phyloP scores from a whole-genome alignment of 2,888 invertebrate genomes.

The Idaea dimidiata region DNA sequence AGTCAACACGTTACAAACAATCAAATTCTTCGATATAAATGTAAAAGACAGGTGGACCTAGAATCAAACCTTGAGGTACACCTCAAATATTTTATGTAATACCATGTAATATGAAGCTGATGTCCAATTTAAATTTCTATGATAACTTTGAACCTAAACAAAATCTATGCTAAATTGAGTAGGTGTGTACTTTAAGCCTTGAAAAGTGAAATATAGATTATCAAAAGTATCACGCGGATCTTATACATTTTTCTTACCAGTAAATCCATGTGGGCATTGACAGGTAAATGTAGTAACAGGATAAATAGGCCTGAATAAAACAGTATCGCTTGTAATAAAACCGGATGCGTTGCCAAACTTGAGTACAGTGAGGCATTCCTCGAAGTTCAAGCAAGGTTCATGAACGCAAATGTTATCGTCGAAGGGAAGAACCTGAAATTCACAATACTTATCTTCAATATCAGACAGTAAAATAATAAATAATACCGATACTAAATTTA shows the following conservation, averaged over 20 bases:
- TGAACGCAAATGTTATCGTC: conserved; percentile 97
- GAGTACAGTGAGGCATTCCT: conserved; percentile 93
- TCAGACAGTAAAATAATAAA: conserved; percentile 4
- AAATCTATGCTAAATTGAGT: no score
- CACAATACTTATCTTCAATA: conserved; percentile 1
- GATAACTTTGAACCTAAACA: not conserved
- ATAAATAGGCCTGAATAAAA: conserved; percentile 96
- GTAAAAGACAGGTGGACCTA: conserved; percentile 7
- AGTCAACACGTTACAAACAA: not conserved
- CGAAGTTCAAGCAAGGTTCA: conserved; percentile 96
- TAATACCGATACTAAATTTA: not conserved
- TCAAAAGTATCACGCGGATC: conserved; percentile 8
- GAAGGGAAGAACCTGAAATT: conserved; percentile 90
- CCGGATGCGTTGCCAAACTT: conserved; percentile 96
- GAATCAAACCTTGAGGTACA: conserved; percentile 12
- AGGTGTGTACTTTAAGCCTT: no score
- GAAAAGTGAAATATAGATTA: not conserved
- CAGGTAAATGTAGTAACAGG: conserved; percentile 97
- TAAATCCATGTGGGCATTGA: conserved; percentile 94
- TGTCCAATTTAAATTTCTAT: not conserved
- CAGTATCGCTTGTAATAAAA: conserved; percentile 93
- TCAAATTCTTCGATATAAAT: not conserved
- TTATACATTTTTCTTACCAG: conserved; percentile 74
- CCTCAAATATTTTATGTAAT: not conserved
- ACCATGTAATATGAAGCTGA: not conserved